Conservation (phyloP, 92 coral and sea anemone genomes). For the Nematostella vectensis region DNA sequence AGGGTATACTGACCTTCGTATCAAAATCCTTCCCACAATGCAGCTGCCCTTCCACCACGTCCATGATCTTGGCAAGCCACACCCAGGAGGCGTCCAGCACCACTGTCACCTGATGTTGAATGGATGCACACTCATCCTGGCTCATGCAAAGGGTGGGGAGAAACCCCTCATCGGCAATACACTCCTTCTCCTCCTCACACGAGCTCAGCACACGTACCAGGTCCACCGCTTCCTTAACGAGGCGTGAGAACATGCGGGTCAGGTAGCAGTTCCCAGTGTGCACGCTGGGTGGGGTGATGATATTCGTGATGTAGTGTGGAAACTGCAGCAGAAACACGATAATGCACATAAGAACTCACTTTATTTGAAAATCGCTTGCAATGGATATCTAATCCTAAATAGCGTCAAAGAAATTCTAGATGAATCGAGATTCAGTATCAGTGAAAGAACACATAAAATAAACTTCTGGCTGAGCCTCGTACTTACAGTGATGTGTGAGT, state of each 20-base stretch:
- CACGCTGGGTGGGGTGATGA: slow-evolving; percentile 77
- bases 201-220: slow-evolving; percentile 29
- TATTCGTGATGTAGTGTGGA: slow-evolving; percentile 29
- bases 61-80: slow-evolving; percentile 69
- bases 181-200: slow-evolving; percentile 11
- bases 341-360: too few relatives aligned
- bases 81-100: slow-evolving; percentile 65
- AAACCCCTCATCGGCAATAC: slow-evolving; percentile 22
- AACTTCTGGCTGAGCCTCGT: too few relatives aligned
- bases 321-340: slow-evolving; percentile 6
- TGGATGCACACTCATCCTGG: slow-evolving; percentile 29
- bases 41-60: slow-evolving; percentile 80
- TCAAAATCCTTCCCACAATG: slow-evolving; percentile 67
- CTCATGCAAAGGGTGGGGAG: slow-evolving; percentile 37
- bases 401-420: not conserved
- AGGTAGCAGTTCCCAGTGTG: slow-evolving; percentile 88
- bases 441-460: too few relatives aligned
- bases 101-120: slow-evolving; percentile 37
- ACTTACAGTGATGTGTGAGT: slow-evolving; percentile 34
- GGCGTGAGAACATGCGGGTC: slow-evolving; percentile 78
- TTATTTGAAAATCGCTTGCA: too few relatives aligned
- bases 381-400: too few relatives aligned
- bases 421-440: too few relatives aligned
- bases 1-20: too few relatives aligned
- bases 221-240: slow-evolving; percentile 77